Evolutionary conservation across 2,113 vertebrate genomes (phyloP), one percentile per base, ranked within the genome.

Genomic region (Tonatia bakeri): DNA sequence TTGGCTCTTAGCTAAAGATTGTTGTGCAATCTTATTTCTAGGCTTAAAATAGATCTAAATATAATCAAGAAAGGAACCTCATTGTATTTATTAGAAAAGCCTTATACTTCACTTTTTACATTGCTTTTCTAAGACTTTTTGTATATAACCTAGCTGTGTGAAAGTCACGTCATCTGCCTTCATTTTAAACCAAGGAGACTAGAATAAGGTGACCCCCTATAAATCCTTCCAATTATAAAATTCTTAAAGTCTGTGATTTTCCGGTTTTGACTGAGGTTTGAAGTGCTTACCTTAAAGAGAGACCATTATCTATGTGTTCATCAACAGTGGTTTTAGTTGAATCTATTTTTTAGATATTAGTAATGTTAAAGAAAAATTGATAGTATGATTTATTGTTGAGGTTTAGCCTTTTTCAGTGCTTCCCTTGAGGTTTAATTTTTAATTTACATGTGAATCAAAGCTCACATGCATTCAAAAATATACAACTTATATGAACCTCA

Each of bases 31-130:
- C 77, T 79, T 97, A 70, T 79, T 94, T 96, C 88, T 95, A 96
- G 80, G 67, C 96, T 97, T 94, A 94, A 98, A 97, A 97, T 97
- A 96, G 93, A 70, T 91, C 65, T 84, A 50, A 84, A 33, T 91
- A 92, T 84, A 95, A 85, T 54, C 52, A 84, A 93, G 61, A 79
- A 87, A 96, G 13, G 72, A 81, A 50, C 24, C 10, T 94, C 24
- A 43, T 83, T 59, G 52, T 87, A 67, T 84, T 38, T 90, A 85
- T 43, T 85, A 50, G 70, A 88, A 96, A 93, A 94, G 20, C 47
- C 26, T 89, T 52, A 81, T 82, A 43, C 19, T 86, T 92, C 24
- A 75, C n/a, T 52, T 85, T 43, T 73, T 87, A 77, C 77, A 12
- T 96, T 82, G 61, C 65, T 80, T 84, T 87, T 90, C 54, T 93